Evolutionary conservation across 2,888 invertebrate species (phyloP).

Genomic region (Lithophane socia): DNA sequence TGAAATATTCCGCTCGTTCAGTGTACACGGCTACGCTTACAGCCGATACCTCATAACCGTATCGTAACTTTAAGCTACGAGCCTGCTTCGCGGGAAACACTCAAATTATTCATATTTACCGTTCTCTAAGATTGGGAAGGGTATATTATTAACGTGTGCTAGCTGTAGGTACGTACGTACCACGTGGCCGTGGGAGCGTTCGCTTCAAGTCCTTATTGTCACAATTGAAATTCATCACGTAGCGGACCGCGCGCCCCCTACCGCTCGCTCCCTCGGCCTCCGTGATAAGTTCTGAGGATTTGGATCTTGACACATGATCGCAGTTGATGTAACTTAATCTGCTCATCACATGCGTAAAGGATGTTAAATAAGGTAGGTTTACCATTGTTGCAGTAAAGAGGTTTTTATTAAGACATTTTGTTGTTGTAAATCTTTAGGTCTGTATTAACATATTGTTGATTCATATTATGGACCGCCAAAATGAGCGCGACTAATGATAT

Average conservation of each 20-base stretch:
- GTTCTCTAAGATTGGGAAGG: conserved; percentile 31
- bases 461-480: background rate
- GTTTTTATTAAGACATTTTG: conserved; percentile 46
- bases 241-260: background rate
- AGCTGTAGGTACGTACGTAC: background rate
- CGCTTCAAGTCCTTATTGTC: conserved; percentile 20
- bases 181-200: background rate
- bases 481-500: background rate
- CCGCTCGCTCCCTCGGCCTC: background rate
- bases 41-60: conserved; percentile 44
- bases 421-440: conserved; percentile 31
- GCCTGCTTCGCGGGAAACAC: conserved; percentile 32
- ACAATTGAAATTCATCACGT: conserved; percentile 32
- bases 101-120: conserved; percentile 53
- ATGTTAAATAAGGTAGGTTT: background rate
- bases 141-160: background rate
- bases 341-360: background rate
- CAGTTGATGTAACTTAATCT: background rate
- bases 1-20: conserved; percentile 47
- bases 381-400: conserved; percentile 9
- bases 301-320: background rate
- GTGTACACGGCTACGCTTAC: conserved; percentile 24
- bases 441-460: conserved; percentile 15
- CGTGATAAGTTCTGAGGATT: background rate
- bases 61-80: conserved; percentile 36